Conservation (phyloP, 2,797 vertebrate species). For the Lepidocolaptes lacrymiger region DNA sequence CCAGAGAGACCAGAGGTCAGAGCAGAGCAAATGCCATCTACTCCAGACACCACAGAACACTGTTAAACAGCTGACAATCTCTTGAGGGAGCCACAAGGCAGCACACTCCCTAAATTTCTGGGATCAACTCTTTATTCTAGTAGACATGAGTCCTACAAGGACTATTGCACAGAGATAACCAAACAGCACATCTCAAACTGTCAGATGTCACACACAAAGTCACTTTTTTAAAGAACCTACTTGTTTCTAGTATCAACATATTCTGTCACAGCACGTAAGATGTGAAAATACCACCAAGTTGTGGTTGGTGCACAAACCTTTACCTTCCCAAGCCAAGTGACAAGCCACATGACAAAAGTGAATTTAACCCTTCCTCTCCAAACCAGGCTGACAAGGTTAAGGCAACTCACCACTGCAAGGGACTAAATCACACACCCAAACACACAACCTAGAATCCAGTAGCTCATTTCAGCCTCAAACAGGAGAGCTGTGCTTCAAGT, state of each 20-base stretch:
- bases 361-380: neutral
- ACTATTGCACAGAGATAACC: neutral
- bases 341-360: neutral
- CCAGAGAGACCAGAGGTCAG: neutral
- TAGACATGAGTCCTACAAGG: neutral
- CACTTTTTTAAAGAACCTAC: neutral
- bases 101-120: neutral
- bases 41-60: neutral
- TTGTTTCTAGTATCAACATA: neutral
- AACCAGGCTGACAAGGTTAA: neutral
- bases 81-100: neutral
- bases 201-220: neutral
- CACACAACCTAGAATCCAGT: neutral
- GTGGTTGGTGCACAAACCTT: neutral
- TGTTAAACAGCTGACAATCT: neutral
- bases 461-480: neutral
- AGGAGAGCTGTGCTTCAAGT: neutral
- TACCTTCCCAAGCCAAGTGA: neutral
- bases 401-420: neutral
- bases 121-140: neutral
- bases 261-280: neutral
- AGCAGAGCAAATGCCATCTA: neutral
- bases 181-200: neutral
- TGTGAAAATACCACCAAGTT: neutral
- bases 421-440: neutral